Conservation (phyloP, 2,797 vertebrate genomes). For the Gymnoscopelus braueri region DNA sequence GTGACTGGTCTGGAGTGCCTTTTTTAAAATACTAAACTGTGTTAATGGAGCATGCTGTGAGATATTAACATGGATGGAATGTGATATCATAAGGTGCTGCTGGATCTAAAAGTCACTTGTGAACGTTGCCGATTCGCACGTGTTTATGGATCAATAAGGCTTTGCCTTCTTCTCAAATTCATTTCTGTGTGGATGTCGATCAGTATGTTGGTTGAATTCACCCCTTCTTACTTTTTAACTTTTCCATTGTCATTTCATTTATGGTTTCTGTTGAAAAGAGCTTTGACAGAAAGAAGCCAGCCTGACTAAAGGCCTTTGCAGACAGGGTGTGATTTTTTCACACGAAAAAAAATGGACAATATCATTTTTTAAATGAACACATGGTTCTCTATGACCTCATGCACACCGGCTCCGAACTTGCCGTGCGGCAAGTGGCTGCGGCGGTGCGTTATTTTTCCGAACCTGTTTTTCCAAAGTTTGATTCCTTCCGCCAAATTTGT, state of each 20-base stretch:
- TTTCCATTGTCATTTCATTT: not conserved
- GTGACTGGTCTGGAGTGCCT: constrained; percentile 43
- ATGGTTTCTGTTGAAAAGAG: constrained; percentile 20
- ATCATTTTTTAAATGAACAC: too few species aligned
- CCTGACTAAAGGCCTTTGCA: too few species aligned
- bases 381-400: too few species aligned
- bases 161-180: not conserved
- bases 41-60: constrained; percentile 45
- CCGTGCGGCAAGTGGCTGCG: too few species aligned
- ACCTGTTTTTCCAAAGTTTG: too few species aligned
- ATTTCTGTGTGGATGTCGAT: not conserved
- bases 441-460: too few species aligned
- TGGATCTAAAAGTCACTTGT: not conserved
- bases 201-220: not conserved
- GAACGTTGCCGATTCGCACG: too few species aligned
- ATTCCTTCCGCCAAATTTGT: too few species aligned
- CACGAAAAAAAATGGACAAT: too few species aligned
- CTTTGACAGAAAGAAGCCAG: constrained; percentile 25
- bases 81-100: not conserved
- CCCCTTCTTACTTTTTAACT: not conserved
- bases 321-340: too few species aligned
- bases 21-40: constrained; percentile 32
- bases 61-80: constrained; percentile 25
- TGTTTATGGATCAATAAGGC: not conserved
- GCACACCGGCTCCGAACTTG: too few species aligned